Base-by-base conservation (phyloP, 2,113 vertebrate genomes). In the Myotis lucifugus region DNA sequence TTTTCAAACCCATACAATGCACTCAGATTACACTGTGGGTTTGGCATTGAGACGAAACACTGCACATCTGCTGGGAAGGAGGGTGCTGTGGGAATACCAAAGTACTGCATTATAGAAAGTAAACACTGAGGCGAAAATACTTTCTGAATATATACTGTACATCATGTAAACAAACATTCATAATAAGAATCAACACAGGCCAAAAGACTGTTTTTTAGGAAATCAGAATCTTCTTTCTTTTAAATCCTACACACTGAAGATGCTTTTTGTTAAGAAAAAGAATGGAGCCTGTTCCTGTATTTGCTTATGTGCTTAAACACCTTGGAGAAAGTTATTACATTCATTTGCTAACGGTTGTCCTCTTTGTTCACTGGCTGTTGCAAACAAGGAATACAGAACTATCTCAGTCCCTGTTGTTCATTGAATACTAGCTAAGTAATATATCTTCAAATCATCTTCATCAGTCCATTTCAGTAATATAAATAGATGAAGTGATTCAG, bases 51-150 rank as follows among this genome's bases (percentile, higher is more conserved):
- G 95, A 97, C 85, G 90, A 69, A 86, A 95, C 0, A 15, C 96
- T 97, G 93, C 94, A 97, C 92, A 94, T 82, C 64, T 87, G 52
- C 72, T 66, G 85, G 90, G 87, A 95, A 88, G 78, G 3, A 32
- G 93, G 97, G 77, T 2, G n/a, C 76, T 18, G 15, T 0, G 0
- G 93, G 95, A 97, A 93, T 98, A 96, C 93, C 97, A 97, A 98
- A 98, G 97, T 94, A 86, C 73, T 52, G 61, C 94, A 54, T 81
- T 73, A 94, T 96, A 98, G 88, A 96, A 98, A 98, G 97, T 59
- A 98, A 98, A 97, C 9, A 52, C 29, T 93, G 97, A 97, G 97
- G 98, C 97, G 98, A 98, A 99, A 98, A 98, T 98, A 98, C 94
- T 98, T 97, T 98, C 96, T 95, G 91, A 29, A 95, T 98, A 97